Evolutionary conservation across 2,797 vertebrate species (phyloP).

Genomic region (Eleutherodactylus coqui): DNA sequence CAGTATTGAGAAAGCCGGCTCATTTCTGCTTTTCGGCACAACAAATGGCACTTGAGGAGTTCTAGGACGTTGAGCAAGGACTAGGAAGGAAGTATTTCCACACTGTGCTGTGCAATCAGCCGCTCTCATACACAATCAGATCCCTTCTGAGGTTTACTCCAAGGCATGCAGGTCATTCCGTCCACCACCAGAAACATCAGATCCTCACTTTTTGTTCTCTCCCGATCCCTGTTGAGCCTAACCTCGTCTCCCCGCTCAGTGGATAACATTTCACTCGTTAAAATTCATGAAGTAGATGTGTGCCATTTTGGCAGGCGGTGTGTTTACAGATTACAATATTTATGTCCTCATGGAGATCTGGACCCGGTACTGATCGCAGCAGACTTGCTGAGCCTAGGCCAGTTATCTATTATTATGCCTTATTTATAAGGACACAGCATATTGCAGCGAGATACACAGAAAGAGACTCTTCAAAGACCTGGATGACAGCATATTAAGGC

Average conservation of each 20-base stretch:
- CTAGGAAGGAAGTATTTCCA: slow-evolving; percentile 40
- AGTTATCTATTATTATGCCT: slow-evolving; percentile 29
- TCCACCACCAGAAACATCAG: background rate
- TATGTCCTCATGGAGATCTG: slow-evolving; percentile 47
- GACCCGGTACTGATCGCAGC: slow-evolving; percentile 9
- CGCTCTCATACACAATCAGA: background rate
- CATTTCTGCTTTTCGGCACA: slow-evolving; percentile 19
- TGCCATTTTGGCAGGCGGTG: slow-evolving; percentile 39
- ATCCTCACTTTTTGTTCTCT: slow-evolving; percentile 11
- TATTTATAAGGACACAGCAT: slow-evolving; percentile 14
- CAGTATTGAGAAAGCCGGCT: background rate
- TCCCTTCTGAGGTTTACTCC: background rate
- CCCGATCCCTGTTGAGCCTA: slow-evolving; percentile 15
- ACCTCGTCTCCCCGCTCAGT: slow-evolving; percentile 35
- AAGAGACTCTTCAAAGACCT: background rate
- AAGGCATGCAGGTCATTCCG: background rate
- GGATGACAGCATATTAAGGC: too few relatives aligned
- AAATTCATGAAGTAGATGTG: slow-evolving; percentile 44
- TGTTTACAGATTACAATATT: slow-evolving; percentile 53
- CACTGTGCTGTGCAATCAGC: slow-evolving; percentile 1
- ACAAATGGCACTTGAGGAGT: background rate
- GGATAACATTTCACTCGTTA: slow-evolving; percentile 45
- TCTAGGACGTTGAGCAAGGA: slow-evolving; percentile 20
- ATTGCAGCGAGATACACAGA: background rate
- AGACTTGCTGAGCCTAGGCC: slow-evolving; percentile 12